A percentile compares a stretch with the other conserved stretches of the same genome.
These are phyloP conservation scores for Hycleus cichorii DNA, from an alignment of 1,140 invertebrate species.

Conservation along the genomic window DNA sequence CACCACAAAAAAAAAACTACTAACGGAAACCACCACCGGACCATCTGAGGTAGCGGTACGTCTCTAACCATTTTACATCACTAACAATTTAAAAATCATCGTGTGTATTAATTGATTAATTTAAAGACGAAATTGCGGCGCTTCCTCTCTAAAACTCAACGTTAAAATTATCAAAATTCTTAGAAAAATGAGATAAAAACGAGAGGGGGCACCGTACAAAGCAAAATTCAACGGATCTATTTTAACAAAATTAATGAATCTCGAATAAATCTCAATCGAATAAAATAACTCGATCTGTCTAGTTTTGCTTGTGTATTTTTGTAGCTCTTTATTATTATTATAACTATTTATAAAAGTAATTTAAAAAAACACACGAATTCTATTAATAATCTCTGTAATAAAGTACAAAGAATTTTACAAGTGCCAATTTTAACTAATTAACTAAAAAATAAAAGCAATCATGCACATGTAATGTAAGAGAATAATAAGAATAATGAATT, in stretches of 20 bases:
- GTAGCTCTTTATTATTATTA: too few species aligned
- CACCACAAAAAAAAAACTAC: conserved; percentile 1
- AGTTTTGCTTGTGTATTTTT: conserved; percentile 6
- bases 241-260: too few species aligned
- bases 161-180: too few species aligned
- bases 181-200: too few species aligned
- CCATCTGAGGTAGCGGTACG: conserved; percentile 29
- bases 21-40: conserved; percentile 28
- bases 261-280: background rate
- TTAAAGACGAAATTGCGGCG: too few species aligned
- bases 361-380: background rate
- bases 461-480: conserved; percentile 6
- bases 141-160: too few species aligned
- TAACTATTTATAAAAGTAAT: too few species aligned
- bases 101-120: too few species aligned
- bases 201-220: background rate
- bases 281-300: conserved; percentile 3
- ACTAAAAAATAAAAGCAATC: background rate
- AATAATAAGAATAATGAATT: too few species aligned
- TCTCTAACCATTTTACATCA: conserved; percentile 25
- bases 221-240: conserved; percentile 8
- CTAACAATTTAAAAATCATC: conserved; percentile 15
- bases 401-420: conserved; percentile 20
- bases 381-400: conserved; percentile 22
- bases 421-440: conserved; percentile 16